phyloP scores from a whole-genome alignment of 1,140 invertebrate species.

The Scaptomyza graminum region DNA sequence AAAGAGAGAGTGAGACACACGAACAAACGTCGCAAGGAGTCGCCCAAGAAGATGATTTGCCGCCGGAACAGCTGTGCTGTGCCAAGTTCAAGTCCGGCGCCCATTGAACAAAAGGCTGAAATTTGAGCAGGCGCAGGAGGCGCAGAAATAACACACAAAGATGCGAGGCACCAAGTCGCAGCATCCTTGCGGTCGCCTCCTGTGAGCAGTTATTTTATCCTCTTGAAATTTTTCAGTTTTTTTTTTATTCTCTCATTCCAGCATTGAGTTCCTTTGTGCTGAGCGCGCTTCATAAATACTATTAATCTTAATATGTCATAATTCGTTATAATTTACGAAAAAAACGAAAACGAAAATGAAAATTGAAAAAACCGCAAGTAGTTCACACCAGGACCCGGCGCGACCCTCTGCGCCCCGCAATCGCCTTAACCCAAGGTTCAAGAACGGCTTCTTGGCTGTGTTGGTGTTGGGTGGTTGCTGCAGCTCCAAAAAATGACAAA shows the following conservation, averaged over 20 bases:
- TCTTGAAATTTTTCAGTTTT: neutral
- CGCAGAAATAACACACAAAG: neutral
- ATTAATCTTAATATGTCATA: slow-evolving; percentile 81
- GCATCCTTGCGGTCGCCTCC: slow-evolving; percentile 65
- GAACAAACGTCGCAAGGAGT: slow-evolving; percentile 13
- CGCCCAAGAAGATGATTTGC: slow-evolving; percentile 16
- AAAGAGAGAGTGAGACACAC: slow-evolving; percentile 1
- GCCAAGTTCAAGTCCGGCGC: slow-evolving; percentile 55
- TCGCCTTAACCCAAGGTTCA: slow-evolving; percentile 11
- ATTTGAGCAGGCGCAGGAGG: slow-evolving; percentile 55
- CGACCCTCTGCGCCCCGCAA: slow-evolving; percentile 54
- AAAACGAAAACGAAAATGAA: slow-evolving; percentile 13
- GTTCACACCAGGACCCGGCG: slow-evolving; percentile 47
- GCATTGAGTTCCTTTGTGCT: slow-evolving; percentile 36
- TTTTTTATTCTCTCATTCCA: slow-evolving; percentile 14
- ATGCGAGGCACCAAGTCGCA: slow-evolving; percentile 9
- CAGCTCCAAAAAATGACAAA: slow-evolving; percentile 2
- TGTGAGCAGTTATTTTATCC: slow-evolving; percentile 18
- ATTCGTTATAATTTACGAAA: slow-evolving; percentile 72
- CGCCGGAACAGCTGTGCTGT: slow-evolving; percentile 66
- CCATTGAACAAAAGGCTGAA: slow-evolving; percentile 61
- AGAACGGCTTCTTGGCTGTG: slow-evolving; percentile 2
- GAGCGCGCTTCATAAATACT: slow-evolving; percentile 8
- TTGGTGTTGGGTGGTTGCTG: slow-evolving; percentile 1
- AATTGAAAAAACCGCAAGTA: slow-evolving; percentile 54